These are phyloP conservation scores for Diloba caeruleocephala DNA, from an alignment of 2,888 invertebrate species.

Conservation along the genomic window DNA sequence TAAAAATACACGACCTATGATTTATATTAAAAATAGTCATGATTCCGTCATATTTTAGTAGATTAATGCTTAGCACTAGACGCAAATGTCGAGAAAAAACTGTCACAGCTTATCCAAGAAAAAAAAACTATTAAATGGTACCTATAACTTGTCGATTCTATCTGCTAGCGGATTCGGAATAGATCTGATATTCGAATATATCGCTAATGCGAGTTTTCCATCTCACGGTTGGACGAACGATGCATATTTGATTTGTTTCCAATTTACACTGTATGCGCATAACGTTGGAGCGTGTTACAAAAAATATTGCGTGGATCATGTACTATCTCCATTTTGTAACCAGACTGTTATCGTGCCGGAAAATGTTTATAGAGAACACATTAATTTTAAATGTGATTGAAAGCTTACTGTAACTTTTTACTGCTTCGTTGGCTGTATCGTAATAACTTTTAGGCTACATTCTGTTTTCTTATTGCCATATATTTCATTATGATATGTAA, in stretches of 20 bases:
- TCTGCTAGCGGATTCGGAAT: slow-evolving; percentile 66
- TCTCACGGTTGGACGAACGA: slow-evolving; percentile 82
- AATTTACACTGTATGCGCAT: slow-evolving; percentile 77
- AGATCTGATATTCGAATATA: slow-evolving; percentile 73
- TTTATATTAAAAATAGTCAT: slow-evolving; percentile 18
- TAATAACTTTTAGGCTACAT: slow-evolving; percentile 26
- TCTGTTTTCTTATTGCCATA: slow-evolving; percentile 28
- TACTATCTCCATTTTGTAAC: slow-evolving; percentile 50
- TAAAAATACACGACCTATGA: slow-evolving; percentile 12
- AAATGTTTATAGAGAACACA: slow-evolving; percentile 42
- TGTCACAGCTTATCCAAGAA: slow-evolving; percentile 54
- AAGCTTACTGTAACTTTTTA: slow-evolving; percentile 49
- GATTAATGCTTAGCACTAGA: slow-evolving; percentile 26
- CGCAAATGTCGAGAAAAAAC: slow-evolving; percentile 30
- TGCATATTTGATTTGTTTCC: slow-evolving; percentile 88
- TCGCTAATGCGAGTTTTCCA: slow-evolving; percentile 81
- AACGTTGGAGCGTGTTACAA: slow-evolving; percentile 64
- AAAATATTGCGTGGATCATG: slow-evolving; percentile 71
- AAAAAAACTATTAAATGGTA: slow-evolving; percentile 63
- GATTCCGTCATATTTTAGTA: slow-evolving; percentile 27
- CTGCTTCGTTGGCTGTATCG: slow-evolving; percentile 31
- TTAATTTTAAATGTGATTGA: slow-evolving; percentile 56
- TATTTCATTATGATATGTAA: slow-evolving; percentile 34
- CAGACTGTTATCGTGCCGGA: slow-evolving; percentile 17
- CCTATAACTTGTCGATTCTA: slow-evolving; percentile 65